Base-by-base conservation (phyloP, 2,797 vertebrate species). In the Tangara arthus region DNA sequence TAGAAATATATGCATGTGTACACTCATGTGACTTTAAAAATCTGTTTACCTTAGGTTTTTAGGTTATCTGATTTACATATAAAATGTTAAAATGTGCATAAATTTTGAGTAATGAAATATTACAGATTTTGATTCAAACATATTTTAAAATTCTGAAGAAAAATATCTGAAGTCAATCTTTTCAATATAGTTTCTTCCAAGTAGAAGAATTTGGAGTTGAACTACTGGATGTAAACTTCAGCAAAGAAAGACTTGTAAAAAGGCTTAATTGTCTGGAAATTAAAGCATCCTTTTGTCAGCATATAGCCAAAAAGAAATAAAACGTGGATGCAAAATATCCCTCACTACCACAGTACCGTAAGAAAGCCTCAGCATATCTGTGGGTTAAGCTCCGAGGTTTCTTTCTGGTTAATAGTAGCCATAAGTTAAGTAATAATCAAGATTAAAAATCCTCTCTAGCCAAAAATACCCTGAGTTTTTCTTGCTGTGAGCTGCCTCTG, bases 1-100 rank as follows among this genome's bases (percentile, higher is more conserved):
- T 90, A 94, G 76, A 93, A 93, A 83, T 93, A 89, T 12, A 68
- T 94, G 91, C 90, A 93, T 93, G 91, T 91, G 42, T 83, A 59
- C 55, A 71, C 53, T 91, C 76, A 50, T 50, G 76, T 94, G 72
- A 85, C 76, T 93, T 94, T 39, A 78, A 85, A 87, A 71, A 94
- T 85, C 69, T 85, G 53, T 88, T 92, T 78, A 42, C 55, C 32
- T 37, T 95, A 91, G 69, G 53, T 69, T 95, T 94, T 88, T 92
- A 71, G 70, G 65, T 86, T 93, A 80, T 59, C 52, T 87, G 82
- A 86, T 92, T 90, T 83, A 69, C 52, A 63, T 83, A 76, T n/a
- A 52, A 61, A 59, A 34, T 81, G 78, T 92, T 93, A 78, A 93
- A 89, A 71, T 72, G 55, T 78, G 50, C 80, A 44, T 88, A 85